These are phyloP conservation scores for Drosophila quinaria DNA, from an alignment of 2,888 invertebrate genomes.

Conservation along the genomic window DNA sequence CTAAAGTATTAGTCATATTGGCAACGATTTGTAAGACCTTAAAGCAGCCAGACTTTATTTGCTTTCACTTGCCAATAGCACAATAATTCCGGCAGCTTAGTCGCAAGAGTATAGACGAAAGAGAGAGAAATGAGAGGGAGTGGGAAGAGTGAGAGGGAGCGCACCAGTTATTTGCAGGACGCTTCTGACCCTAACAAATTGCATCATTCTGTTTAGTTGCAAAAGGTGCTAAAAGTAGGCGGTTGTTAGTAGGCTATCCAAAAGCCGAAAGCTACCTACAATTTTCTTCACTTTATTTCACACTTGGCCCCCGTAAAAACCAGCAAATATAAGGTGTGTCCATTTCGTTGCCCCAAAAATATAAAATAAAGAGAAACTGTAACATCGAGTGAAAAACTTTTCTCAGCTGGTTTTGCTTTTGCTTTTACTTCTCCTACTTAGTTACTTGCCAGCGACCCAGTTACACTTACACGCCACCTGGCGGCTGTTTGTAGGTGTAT, in stretches of 20 bases:
- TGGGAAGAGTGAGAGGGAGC: conserved; percentile 4
- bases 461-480: conserved; percentile 62
- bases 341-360: conserved; percentile 55
- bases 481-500: background rate
- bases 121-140: background rate
- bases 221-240: conserved; percentile 55
- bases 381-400: conserved; percentile 64
- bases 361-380: conserved; percentile 36
- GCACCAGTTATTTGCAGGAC: conserved; percentile 71
- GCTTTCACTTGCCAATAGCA: conserved; percentile 66
- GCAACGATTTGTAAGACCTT: conserved; percentile 23
- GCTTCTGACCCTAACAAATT: conserved; percentile 73
- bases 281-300: conserved; percentile 78
- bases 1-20: conserved; percentile 30
- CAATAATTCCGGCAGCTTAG: conserved; percentile 67
- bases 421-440: conserved; percentile 60
- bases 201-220: conserved; percentile 61
- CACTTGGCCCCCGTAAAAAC: conserved; percentile 56
- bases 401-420: conserved; percentile 56
- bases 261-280: conserved; percentile 27
- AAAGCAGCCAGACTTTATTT: conserved; percentile 60
- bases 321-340: conserved; percentile 71
- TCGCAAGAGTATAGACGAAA: conserved; percentile 7
- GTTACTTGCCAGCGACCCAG: conserved; percentile 63
- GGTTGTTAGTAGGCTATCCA: conserved; percentile 50